These are phyloP conservation scores for Brienomyrus brachyistius DNA, from an alignment of 2,113 vertebrate genomes.

Conservation along the genomic window DNA sequence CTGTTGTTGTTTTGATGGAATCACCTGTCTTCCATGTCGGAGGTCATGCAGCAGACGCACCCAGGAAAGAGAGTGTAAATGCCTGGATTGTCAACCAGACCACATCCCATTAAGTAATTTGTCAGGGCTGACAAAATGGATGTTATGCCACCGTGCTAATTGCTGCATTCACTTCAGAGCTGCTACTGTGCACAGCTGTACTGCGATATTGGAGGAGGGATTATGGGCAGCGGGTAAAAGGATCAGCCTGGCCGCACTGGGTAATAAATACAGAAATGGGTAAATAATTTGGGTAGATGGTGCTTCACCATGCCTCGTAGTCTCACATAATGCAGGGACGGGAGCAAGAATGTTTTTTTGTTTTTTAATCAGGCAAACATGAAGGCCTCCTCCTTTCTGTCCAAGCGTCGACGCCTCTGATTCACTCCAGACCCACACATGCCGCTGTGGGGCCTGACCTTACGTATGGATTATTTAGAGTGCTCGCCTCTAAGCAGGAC, in stretches of 20 bases:
- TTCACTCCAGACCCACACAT: conserved; percentile 35
- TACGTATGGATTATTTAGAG: conserved; percentile 24
- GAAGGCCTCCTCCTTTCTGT: conserved; percentile 18
- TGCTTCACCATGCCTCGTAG: not conserved
- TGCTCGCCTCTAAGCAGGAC: conserved; percentile 31
- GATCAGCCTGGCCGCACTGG: conserved; percentile 30
- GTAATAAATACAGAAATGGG: conserved; percentile 30
- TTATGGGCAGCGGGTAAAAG: not conserved
- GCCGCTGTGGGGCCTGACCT: conserved; percentile 29
- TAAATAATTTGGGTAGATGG: conserved; percentile 16
- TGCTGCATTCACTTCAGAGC: conserved; percentile 22
- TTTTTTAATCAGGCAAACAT: conserved; percentile 11
- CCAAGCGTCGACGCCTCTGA: conserved; percentile 21
- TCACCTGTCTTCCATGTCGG: conserved; percentile 20
- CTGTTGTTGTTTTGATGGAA: conserved; percentile 17
- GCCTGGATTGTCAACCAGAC: conserved; percentile 27
- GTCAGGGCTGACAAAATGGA: conserved; percentile 39
- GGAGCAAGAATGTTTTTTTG: conserved; percentile 33
- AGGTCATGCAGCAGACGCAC: conserved; percentile 8
- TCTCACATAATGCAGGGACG: conserved; percentile 23
- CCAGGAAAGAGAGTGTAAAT: conserved; percentile 39
- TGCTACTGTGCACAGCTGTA: conserved; percentile 4
- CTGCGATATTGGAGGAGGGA: not conserved
- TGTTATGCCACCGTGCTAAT: conserved; percentile 31
- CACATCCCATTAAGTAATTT: conserved; percentile 46